Percentiles rank a stretch among this genome's conserved stretches.
phyloP scores from a whole-genome alignment of 2,113 vertebrate species.

The Upupa epops region DNA sequence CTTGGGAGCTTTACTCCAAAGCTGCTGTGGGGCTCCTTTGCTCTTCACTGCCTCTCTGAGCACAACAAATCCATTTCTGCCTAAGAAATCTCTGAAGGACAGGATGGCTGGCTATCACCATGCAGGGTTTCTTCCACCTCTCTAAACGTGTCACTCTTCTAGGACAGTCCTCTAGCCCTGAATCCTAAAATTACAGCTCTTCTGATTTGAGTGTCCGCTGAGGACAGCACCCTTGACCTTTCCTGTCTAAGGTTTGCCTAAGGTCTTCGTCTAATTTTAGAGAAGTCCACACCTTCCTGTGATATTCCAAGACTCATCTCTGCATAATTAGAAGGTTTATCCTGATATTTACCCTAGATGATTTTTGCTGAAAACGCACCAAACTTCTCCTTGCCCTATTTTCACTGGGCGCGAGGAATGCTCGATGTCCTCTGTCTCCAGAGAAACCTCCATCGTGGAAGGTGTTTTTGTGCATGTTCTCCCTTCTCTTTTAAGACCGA shows the following conservation, averaged over 20 bases:
- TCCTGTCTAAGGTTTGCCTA: not conserved
- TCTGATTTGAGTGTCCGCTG: not conserved
- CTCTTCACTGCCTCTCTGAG: not conserved
- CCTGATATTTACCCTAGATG: not conserved
- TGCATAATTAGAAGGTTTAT: not conserved
- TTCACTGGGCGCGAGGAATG: not conserved
- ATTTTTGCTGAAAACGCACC: not conserved
- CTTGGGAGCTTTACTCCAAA: not conserved
- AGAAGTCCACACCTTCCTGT: not conserved
- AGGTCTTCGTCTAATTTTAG: not conserved
- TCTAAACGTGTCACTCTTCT: not conserved
- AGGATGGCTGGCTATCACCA: not conserved
- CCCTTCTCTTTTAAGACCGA: not conserved
- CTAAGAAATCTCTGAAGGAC: not conserved
- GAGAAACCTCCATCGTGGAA: not conserved
- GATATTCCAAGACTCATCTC: not conserved
- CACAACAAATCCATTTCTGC: not conserved
- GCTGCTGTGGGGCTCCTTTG: not conserved
- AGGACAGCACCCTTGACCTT: not conserved
- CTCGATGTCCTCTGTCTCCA: not conserved
- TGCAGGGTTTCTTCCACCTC: not conserved
- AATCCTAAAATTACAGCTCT: not conserved
- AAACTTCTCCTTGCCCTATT: not conserved
- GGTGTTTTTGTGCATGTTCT: not conserved
- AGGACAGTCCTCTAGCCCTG: not conserved